Conservation (phyloP, 2,113 vertebrate species). For the Protobothrops flavoviridis region DNA sequence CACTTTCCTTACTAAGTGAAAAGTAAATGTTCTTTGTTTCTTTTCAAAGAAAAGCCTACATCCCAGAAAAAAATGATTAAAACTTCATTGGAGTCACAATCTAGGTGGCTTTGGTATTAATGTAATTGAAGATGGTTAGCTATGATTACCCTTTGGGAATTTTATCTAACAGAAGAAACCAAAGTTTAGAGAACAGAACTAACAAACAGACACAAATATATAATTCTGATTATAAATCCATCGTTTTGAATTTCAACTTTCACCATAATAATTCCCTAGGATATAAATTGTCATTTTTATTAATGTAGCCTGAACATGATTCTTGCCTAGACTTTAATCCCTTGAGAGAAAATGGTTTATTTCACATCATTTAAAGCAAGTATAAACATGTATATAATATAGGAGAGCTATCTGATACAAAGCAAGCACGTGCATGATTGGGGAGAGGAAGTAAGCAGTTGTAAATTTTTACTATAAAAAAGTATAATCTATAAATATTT, state of each 20-base stretch:
- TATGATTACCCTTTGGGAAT: not conserved
- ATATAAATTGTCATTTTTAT: not conserved
- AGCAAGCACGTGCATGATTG: constrained; percentile 55
- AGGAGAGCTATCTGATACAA: constrained; percentile 37
- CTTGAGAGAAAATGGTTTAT: constrained; percentile 21
- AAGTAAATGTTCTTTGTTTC: not conserved
- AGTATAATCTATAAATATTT: not conserved
- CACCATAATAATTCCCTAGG: not conserved
- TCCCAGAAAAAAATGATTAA: not conserved
- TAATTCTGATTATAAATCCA: not conserved
- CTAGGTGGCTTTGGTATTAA: not conserved
- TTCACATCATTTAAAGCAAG: constrained; percentile 34
- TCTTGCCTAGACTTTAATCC: not conserved
- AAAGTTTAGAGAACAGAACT: constrained; percentile 6
- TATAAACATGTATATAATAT: not conserved
- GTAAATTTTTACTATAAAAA: constrained; percentile 59
- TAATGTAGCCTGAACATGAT: not conserved
- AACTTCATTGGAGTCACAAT: not conserved
- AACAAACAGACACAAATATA: not conserved
- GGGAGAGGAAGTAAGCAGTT: constrained; percentile 57
- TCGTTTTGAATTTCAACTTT: not conserved
- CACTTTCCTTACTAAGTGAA: not conserved
- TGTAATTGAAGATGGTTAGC: not conserved
- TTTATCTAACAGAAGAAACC: not conserved
- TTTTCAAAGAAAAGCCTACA: not conserved